Evolutionary conservation across 2,797 vertebrate genomes (phyloP).

Genomic region (Muscicapa comitata): DNA sequence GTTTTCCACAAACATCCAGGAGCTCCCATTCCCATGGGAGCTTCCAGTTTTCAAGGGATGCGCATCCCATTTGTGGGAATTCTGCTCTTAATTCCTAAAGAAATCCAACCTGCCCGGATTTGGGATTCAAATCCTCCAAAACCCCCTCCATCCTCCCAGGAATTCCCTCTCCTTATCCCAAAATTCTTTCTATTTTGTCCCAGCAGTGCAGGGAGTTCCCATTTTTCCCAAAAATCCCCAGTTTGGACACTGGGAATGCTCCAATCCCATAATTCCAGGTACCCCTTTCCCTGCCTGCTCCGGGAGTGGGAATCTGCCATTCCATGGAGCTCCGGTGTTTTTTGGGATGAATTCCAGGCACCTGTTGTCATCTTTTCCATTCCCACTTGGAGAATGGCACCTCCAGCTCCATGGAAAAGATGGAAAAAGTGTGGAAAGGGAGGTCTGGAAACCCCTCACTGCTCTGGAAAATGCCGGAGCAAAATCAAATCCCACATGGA

Average conservation of each 20-base stretch:
- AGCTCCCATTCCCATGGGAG: rapidly evolving
- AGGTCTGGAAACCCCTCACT: not conserved
- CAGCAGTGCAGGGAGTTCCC: rapidly evolving
- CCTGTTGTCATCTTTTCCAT: not conserved
- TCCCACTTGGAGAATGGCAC: not conserved
- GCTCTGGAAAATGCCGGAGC: not conserved
- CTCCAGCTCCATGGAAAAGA: not conserved
- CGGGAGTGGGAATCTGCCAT: not conserved
- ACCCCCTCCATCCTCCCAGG: rapidly evolving
- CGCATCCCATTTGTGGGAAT: rapidly evolving
- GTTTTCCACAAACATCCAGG: not conserved
- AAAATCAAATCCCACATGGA: not conserved
- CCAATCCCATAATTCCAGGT: rapidly evolving
- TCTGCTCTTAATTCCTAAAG: not conserved
- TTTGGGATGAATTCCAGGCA: not conserved
- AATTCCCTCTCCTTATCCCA: not conserved
- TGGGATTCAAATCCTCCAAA: not conserved
- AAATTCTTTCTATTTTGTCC: not conserved
- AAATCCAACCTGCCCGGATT: not conserved
- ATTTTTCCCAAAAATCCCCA: not conserved
- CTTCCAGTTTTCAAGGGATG: rapidly evolving
- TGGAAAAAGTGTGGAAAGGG: not conserved
- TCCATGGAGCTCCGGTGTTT: not conserved
- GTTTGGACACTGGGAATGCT: not conserved
- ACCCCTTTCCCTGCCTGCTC: not conserved